Evolutionary conservation across 2,797 vertebrate genomes (phyloP), one percentile per base, ranked within the genome.

Genomic region (Sebastes jordani): DNA sequence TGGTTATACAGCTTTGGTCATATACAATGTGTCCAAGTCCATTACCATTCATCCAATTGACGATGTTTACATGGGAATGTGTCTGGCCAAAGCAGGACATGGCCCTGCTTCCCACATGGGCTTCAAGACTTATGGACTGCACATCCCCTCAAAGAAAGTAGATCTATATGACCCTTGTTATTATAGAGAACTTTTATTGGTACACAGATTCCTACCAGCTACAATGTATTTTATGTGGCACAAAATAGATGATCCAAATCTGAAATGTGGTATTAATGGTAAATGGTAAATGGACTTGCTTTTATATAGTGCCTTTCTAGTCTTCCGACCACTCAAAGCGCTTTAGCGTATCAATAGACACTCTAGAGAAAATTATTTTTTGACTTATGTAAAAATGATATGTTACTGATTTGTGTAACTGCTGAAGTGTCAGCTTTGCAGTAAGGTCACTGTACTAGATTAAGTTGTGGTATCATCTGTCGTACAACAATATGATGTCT

Each of bases 221-320:
- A 91, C 96, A 73, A 92, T 93, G 75, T 93, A 87, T 71, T 36
- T 96, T 4, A 96, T 96, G 95, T 97, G 97, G 97, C 71, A 94
- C 0, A 92, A 90, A 22, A 80, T 97, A 56, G 91, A 93, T 3
- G 73, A 93, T 59, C 89, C 27, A 3, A 14, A 64, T 59, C 64
- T 95, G 11, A 65, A 67, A n/a, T 96, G 96, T 73, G 52, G 10
- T 46, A 46, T 46, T 46, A 46, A 16, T 42, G 38, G 38, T 42
- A 16, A 42, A 42, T 42, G 38, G 38, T 42, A 42, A 42, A 42
- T 42, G 38, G 14, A 42, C 38, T 42, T 42, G 38, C 14, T 42
- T 42, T 16, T 42, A 42, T 42, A 42, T 16, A 42, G 38, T 6
- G 38, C 14, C 5, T 42, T 42, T 42, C 38, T 42, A 42, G 38